Conservation (phyloP, 2,888 invertebrate species). For the Piscicola geometra region DNA sequence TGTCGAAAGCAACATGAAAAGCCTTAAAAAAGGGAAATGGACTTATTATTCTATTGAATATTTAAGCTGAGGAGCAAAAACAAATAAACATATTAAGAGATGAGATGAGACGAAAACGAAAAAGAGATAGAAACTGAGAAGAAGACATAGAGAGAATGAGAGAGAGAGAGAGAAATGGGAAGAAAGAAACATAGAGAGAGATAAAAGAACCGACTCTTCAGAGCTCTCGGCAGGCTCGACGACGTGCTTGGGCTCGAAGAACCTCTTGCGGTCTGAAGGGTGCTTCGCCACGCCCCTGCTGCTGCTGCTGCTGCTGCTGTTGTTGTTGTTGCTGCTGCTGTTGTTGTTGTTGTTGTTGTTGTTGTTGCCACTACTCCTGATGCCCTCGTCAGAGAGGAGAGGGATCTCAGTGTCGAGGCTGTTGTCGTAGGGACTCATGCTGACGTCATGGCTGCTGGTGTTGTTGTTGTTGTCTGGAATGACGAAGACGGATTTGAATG, state of each 20-base stretch:
- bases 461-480: too few relatives aligned
- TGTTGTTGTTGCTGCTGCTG: neutral
- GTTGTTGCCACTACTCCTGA: neutral
- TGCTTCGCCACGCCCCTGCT: neutral
- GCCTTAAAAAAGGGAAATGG: too few relatives aligned
- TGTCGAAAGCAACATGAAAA: too few relatives aligned
- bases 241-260: neutral
- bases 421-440: neutral
- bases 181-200: neutral
- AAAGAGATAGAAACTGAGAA: neutral
- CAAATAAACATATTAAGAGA: too few relatives aligned
- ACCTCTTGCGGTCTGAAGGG: neutral
- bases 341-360: neutral
- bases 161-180: neutral
- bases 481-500: too few relatives aligned
- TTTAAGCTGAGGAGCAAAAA: too few relatives aligned
- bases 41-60: too few relatives aligned
- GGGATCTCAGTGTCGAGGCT: neutral
- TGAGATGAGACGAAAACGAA: neutral
- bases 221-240: neutral
- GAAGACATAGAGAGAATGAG: neutral
- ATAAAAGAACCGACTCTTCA: slow-evolving; percentile 10
- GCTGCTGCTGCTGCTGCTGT: neutral
- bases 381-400: neutral
- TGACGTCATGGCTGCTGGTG: neutral